Percentiles rank a stretch among this genome's conserved stretches.
Evolutionary conservation across 2,888 invertebrate genomes (phyloP).

Genomic region (Eucriotettix oculatus): DNA sequence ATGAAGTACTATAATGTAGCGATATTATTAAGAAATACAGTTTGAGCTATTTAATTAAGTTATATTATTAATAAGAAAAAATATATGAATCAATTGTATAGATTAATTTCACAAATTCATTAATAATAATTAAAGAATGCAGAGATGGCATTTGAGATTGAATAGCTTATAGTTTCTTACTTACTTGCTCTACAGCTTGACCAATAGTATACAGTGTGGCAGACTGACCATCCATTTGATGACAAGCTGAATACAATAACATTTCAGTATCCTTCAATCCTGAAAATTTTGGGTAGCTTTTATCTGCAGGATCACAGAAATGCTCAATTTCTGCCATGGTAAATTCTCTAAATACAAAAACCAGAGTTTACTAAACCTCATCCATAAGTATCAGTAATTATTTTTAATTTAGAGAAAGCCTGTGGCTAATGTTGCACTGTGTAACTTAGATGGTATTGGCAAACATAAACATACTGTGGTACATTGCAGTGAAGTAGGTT

Average conservation of each 20-base stretch:
- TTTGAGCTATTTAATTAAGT: neutral
- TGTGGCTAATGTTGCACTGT: no score
- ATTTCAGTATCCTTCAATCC: constrained; percentile 56
- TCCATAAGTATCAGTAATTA: no score
- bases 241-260: constrained; percentile 83
- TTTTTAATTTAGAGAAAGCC: no score
- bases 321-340: constrained; percentile 99
- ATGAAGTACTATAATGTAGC: no score
- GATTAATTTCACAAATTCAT: neutral
- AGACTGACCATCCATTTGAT: constrained; percentile 93
- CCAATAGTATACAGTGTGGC: constrained; percentile 65
- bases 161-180: no score
- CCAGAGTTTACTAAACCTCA: no score
- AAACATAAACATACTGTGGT: no score
- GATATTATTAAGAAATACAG: constrained; percentile 10
- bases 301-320: constrained; percentile 84
- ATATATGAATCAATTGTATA: neutral
- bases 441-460: no score
- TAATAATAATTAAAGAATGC: neutral
- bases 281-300: constrained; percentile 80
- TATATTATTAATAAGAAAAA: constrained; percentile 1
- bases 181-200: constrained; percentile 63
- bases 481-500: no score
- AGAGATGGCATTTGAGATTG: neutral
- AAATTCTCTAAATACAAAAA: constrained; percentile 54